Base-by-base conservation (phyloP, 2,888 invertebrate genomes). In the Pachliopta kotzebuea region DNA sequence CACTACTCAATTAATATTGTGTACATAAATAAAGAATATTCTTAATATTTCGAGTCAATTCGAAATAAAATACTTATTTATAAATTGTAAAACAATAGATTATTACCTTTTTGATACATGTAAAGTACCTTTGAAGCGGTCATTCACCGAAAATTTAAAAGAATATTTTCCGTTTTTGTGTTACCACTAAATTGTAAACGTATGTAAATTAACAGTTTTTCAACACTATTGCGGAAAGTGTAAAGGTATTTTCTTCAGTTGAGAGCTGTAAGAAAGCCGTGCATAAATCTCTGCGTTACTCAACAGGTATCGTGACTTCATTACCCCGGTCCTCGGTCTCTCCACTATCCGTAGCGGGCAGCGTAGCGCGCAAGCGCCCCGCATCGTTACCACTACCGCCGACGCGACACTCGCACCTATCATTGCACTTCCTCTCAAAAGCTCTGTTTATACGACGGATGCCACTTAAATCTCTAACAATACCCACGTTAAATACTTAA, bases 281-380 rank as follows among this genome's bases (percentile, higher is more conserved):
- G 58, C 63, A 67, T 59, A 63, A 61, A 67, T 67, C 55, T 63
- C 49, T 55, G 21, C 50, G 63, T 26, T 63, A 55, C 37, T 76
- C 76, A 76, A 76, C 76, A 76, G 77, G 76, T 75, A 72, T 73
- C 71, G 76, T 73, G 67, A 73, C 68, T 69, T 69, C 70, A 70
- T 69, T 70, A 66, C 67, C 67, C 66, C 72, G 73, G 73, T 72
- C 73, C 73, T 73, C 71, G 73, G 75, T 79, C 77, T 74, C 50
- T 52, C 50, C 50, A 52, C 50, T 52, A 23, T 21, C 71, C 81
- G 88, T 85, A 87, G 82, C 81, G 86, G 89, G 89, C 89, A 80
- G 18, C 81, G 87, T 85, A 87, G 82, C 81, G 86, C 90, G 90
- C 90, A 82, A 78, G 88, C 89, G 90, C 80, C n/a, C n/a, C 85